Conservation (phyloP, 2,113 vertebrate species). For the Micronisus gabar region DNA sequence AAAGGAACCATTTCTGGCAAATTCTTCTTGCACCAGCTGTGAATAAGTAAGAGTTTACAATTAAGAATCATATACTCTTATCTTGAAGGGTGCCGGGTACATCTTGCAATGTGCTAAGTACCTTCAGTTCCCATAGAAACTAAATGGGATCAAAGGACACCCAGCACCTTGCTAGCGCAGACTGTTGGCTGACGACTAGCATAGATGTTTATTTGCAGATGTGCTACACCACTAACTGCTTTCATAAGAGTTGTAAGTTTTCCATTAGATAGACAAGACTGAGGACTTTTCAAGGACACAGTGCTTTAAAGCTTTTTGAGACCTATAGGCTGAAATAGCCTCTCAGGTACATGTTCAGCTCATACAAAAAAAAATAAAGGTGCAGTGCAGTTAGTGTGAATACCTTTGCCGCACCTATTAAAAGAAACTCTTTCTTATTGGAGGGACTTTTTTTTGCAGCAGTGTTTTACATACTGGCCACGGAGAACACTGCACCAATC, state of each 20-base stretch:
- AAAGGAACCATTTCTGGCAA: background rate
- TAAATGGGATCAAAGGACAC: background rate
- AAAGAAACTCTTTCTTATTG: background rate
- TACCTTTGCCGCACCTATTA: background rate
- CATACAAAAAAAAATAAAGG: background rate
- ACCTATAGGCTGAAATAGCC: background rate
- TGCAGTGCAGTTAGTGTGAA: background rate
- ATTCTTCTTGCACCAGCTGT: background rate
- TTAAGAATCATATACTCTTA: background rate
- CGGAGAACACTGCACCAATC: background rate
- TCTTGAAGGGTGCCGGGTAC: background rate
- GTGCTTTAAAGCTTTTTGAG: background rate
- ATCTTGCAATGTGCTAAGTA: background rate
- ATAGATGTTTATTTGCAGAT: slow-evolving; percentile 11
- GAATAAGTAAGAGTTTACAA: background rate
- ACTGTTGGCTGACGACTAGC: background rate
- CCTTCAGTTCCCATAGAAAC: slow-evolving; percentile 30
- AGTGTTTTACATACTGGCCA: slow-evolving; percentile 25
- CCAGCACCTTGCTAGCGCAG: background rate
- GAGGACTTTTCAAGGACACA: slow-evolving; percentile 4
- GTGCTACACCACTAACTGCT: background rate
- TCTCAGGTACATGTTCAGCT: background rate
- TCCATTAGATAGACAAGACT: background rate
- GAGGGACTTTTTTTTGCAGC: background rate
- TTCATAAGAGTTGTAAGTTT: background rate